These are phyloP conservation scores for Dicerorhinus sumatrensis DNA, from an alignment of 2,113 vertebrate genomes.

Conservation along the genomic window DNA sequence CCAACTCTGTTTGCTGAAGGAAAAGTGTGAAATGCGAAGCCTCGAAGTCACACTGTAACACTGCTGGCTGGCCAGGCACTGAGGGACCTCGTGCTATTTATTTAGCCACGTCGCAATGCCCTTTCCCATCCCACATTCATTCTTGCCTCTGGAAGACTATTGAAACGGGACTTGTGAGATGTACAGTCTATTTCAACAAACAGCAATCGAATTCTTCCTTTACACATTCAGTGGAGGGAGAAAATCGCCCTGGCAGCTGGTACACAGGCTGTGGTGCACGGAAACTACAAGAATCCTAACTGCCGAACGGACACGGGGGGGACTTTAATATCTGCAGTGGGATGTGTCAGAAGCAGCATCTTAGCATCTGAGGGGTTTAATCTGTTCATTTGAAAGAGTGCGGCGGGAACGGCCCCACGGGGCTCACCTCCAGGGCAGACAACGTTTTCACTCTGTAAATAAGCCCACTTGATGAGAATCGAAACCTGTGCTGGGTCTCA, in stretches of 20 bases:
- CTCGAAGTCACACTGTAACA: slow-evolving; percentile 50
- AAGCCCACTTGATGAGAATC: slow-evolving; percentile 50
- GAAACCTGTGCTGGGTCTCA: neutral
- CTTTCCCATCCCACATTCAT: slow-evolving; percentile 74
- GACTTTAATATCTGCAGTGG: neutral
- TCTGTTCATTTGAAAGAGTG: slow-evolving; percentile 49
- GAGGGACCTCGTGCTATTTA: slow-evolving; percentile 51
- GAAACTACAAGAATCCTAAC: slow-evolving; percentile 31
- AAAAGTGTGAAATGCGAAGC: slow-evolving; percentile 39
- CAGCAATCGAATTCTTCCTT: slow-evolving; percentile 71
- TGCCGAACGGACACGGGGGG: neutral
- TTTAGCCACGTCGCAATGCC: slow-evolving; percentile 43
- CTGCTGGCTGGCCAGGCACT: slow-evolving; percentile 7
- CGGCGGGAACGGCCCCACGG: rapidly evolving
- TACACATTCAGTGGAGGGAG: neutral
- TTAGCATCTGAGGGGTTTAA: neutral
- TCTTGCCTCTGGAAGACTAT: slow-evolving; percentile 64
- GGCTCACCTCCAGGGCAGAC: neutral
- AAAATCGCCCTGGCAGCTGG: slow-evolving; percentile 16
- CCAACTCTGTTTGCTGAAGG: slow-evolving; percentile 61
- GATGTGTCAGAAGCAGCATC: neutral
- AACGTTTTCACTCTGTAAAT: neutral
- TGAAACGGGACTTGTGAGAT: slow-evolving; percentile 70
- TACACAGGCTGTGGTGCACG: neutral
- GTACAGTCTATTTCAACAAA: slow-evolving; percentile 62